Base-by-base conservation (phyloP, 1,140 invertebrate genomes). In the Diabrotica virgifera region DNA sequence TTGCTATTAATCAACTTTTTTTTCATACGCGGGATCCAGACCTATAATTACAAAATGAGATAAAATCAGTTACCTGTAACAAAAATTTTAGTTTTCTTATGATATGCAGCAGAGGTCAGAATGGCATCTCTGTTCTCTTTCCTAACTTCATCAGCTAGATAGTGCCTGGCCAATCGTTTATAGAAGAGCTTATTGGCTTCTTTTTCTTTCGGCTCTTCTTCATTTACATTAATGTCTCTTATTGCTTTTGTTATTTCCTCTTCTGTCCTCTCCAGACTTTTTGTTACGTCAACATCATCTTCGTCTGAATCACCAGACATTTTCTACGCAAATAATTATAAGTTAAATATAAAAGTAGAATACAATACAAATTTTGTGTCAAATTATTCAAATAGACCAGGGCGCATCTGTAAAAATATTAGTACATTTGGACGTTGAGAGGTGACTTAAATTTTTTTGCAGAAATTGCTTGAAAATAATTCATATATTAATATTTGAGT, bases 101-200 rank as follows among this genome's bases (percentile, higher is more conserved):
- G 91, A 78, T 93, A 97, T 38, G 88, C 88, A 9, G 89, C 89
- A 53, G 90, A 84, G 0, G 91, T 93, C 5, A 97, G 74, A 53
- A 81, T 77, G 0, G 86, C 85, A 71, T 86, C 82, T 40, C 77
- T 79, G 63, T 85, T 76, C 24, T 85, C 82, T 74, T 87, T 88
- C 46, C 85, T 82, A 4, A 89, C 82, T 52, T 86, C 83, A 71
- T 93, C 87, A 0, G 83, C 83, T 54, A 94, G 84, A 75, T 89
- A 94, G 76, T 93, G 87, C 13, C 87, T 82, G 2, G 82, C 82
- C 5, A 88, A 70, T 77, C 87, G 87, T 69, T 87, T 90, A 72
- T 90, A 95, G 13, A 75, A 78, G 36, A 93, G 81, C 67, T 82
- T 84, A 63, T 86, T 84, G 0, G 63, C 66, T 12, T 82, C 77